Evolutionary conservation across 2,888 invertebrate genomes (phyloP).

Genomic region (Andrena bicolor): DNA sequence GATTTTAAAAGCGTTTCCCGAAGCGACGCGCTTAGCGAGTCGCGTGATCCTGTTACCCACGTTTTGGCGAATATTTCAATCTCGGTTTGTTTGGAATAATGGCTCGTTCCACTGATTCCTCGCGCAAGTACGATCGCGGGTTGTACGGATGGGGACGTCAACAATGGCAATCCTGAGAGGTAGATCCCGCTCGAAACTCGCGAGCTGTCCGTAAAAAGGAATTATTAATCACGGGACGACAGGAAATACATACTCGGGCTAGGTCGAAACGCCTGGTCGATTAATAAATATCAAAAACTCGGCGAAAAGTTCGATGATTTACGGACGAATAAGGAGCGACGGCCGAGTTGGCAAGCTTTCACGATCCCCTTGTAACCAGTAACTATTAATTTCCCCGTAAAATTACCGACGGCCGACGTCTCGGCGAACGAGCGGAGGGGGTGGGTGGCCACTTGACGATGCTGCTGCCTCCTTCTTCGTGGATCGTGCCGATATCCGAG

Average conservation of each 20-base stretch:
- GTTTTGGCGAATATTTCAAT: too few relatives aligned
- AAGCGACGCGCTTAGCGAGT: too few relatives aligned
- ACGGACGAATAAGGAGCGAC: constrained; percentile 31
- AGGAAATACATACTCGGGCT: neutral
- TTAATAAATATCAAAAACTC: constrained; percentile 44
- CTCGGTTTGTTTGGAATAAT: too few relatives aligned
- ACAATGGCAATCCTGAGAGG: too few relatives aligned
- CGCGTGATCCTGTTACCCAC: too few relatives aligned
- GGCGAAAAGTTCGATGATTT: constrained; percentile 39
- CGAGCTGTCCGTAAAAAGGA: constrained; percentile 14
- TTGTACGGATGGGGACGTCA: too few relatives aligned
- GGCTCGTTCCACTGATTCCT: too few relatives aligned
- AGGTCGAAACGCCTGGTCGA: constrained; percentile 14
- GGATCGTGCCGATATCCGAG: constrained; percentile 66
- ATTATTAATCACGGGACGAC: neutral
- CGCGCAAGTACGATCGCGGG: too few relatives aligned
- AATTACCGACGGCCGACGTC: constrained; percentile 57
- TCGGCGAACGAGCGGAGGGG: constrained; percentile 24
- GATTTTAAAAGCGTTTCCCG: too few relatives aligned
- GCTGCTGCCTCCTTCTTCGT: constrained; percentile 35
- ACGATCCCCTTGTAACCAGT: constrained; percentile 59
- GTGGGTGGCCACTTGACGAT: constrained; percentile 14
- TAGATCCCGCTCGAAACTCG: neutral
- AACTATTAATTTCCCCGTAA: constrained; percentile 68
- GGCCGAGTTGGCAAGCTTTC: constrained; percentile 47